phyloP scores from a whole-genome alignment of 2,888 invertebrate genomes.

The Eudemis profundana region DNA sequence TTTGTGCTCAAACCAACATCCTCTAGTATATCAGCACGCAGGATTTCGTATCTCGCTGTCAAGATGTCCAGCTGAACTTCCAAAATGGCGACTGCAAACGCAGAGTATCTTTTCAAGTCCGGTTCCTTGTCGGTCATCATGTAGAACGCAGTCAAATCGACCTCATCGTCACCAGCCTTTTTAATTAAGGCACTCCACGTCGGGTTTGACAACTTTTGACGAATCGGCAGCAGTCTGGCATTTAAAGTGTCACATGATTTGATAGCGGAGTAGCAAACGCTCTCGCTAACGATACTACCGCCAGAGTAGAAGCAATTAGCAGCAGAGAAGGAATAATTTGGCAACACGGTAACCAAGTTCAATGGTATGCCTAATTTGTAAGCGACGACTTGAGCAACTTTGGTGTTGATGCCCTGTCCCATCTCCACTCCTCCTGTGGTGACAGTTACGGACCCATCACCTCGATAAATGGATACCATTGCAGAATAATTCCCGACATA shows the following conservation, averaged over 20 bases:
- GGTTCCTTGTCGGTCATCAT: constrained; percentile 84
- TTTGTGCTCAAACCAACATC: constrained; percentile 88
- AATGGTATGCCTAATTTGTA: constrained; percentile 89
- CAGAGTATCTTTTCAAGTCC: constrained; percentile 80
- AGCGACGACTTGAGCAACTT: constrained; percentile 91
- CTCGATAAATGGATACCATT: constrained; percentile 87
- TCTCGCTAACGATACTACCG: constrained; percentile 88
- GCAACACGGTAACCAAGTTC: constrained; percentile 85
- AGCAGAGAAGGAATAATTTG: constrained; percentile 83
- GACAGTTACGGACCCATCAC: constrained; percentile 89
- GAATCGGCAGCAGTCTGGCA: constrained; percentile 84
- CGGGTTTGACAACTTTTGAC: constrained; percentile 73
- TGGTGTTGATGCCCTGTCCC: constrained; percentile 93
- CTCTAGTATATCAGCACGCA: constrained; percentile 87
- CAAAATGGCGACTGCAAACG: constrained; percentile 85
- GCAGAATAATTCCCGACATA: constrained; percentile 85
- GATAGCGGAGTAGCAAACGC: constrained; percentile 83
- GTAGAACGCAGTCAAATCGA: constrained; percentile 87
- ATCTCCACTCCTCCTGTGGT: constrained; percentile 89
- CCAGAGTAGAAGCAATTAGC: constrained; percentile 88
- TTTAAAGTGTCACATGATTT: constrained; percentile 86
- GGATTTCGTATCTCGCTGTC: constrained; percentile 87
- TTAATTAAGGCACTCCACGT: constrained; percentile 86
- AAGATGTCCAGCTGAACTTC: constrained; percentile 89
- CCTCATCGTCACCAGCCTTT: constrained; percentile 79